These are phyloP conservation scores for Crocallis elinguaria DNA, from an alignment of 2,888 invertebrate genomes.

Conservation along the genomic window DNA sequence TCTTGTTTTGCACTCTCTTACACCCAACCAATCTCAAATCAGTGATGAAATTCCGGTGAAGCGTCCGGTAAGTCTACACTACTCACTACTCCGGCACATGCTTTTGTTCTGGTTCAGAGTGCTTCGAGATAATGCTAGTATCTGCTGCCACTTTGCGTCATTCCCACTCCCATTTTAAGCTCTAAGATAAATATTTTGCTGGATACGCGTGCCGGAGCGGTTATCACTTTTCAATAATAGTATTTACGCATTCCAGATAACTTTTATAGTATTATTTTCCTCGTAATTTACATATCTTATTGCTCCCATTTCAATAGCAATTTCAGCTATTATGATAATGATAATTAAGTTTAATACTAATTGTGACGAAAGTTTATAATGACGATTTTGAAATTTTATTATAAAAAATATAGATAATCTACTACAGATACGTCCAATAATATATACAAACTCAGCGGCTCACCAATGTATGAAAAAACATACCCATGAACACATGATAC, in stretches of 20 bases:
- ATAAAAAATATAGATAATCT: no score
- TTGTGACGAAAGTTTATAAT: no score
- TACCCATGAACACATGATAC: no score
- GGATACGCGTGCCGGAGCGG: constrained; percentile 22
- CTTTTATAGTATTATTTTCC: neutral
- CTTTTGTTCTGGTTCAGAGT: constrained; percentile 54
- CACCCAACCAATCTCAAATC: constrained; percentile 37
- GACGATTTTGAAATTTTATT: no score
- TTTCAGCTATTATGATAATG: no score
- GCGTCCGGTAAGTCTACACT: constrained; percentile 35
- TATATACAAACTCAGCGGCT: no score
- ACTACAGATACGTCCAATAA: no score
- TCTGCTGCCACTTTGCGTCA: constrained; percentile 52
- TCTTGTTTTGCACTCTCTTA: neutral
- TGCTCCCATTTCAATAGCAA: neutral
- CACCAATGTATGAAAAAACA: no score
- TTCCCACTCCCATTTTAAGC: constrained; percentile 40
- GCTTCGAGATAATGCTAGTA: constrained; percentile 46
- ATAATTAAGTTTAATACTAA: no score
- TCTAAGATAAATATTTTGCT: constrained; percentile 50
- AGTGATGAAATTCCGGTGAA: constrained; percentile 8
- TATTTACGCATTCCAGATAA: constrained; percentile 26
- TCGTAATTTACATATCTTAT: neutral
- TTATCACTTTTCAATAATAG: constrained; percentile 33
- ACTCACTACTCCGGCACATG: constrained; percentile 36